Percentiles rank a stretch among this genome's conserved stretches.
Conservation (phyloP, 2,888 invertebrate species). For the Tipula helvola region DNA sequence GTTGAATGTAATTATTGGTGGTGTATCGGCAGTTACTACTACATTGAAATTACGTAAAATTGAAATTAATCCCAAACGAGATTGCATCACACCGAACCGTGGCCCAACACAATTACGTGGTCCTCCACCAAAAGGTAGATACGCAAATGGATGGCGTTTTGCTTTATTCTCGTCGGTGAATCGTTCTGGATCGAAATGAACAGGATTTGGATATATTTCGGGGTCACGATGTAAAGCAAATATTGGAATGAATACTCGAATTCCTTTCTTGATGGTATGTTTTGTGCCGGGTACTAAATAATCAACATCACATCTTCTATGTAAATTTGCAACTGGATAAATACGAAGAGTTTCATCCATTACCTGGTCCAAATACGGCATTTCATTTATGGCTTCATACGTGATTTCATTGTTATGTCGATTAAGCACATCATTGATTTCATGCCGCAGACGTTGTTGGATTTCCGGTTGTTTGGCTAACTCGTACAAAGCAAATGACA, state of each 20-base stretch:
- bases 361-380: too few species aligned
- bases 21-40: constrained; percentile 19
- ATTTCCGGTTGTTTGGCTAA: too few species aligned
- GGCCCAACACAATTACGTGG: too few species aligned
- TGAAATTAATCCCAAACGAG: too few species aligned
- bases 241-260: constrained; percentile 37
- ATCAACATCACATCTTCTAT: constrained; percentile 27
- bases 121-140: too few species aligned
- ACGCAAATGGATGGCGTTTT: too few species aligned
- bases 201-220: constrained; percentile 26
- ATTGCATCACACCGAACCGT: too few species aligned
- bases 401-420: too few species aligned
- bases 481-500: too few species aligned
- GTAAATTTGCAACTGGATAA: constrained; percentile 33
- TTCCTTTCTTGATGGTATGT: constrained; percentile 36
- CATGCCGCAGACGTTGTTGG: background rate
- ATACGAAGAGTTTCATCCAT: constrained; percentile 35
- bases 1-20: constrained; percentile 10
- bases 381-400: too few species aligned
- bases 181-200: constrained; percentile 43
- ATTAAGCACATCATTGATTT: background rate
- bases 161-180: constrained; percentile 28
- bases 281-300: constrained; percentile 23
- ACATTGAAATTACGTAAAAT: background rate
- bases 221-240: constrained; percentile 42